Base-by-base conservation (phyloP, 1,140 invertebrate species). In the Vollenhovia emeryi region DNA sequence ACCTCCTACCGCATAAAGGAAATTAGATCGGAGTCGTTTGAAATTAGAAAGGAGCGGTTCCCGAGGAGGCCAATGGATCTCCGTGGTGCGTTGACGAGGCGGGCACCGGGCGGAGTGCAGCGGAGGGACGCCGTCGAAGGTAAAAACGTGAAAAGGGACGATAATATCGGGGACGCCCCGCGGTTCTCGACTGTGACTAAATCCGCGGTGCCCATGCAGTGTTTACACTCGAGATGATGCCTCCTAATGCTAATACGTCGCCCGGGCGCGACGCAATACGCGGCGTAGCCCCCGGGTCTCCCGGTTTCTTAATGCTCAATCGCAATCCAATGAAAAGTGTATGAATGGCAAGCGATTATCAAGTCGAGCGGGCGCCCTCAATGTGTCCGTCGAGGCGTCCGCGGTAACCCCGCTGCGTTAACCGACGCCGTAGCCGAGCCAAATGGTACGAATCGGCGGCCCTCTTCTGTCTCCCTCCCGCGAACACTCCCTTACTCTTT, bases 161-260 rank as follows among this genome's bases (percentile, higher is more conserved):
- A 86, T 89, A 88, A 89, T 76, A 86, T 88, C 87, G 76, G 93
- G 86, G 94, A 91, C 92, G 91, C 93, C 94, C 93, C 90, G 92
- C 86, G 90, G 94, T 74, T 93, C 90, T 91, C 93, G 92, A 94
- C 93, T 94, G 93, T 94, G 93, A 95, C 94, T 92, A 94, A 95
- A 95, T 94, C 90, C 93, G 91, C 89, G 92, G 92, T 92, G 92
- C 94, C 90, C 94, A 95, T 94, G 94, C 94, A 92, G 94, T 95
- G 94, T 95, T 95, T 95, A 95, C 94, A 95, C 94, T 95, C 91
- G 94, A 95, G 93, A 95, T 95, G 94, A 95, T 95, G 94, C 94
- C 87, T 94, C 94, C 93, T 94, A 95, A 95, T 95, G 93, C 94
- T 95, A 95, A 95, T 94, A 93, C 92, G 93, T 89, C 87, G 73